These are phyloP conservation scores for Himantopus leucocephalus DNA, from an alignment of 2,113 vertebrate species.

Conservation along the genomic window DNA sequence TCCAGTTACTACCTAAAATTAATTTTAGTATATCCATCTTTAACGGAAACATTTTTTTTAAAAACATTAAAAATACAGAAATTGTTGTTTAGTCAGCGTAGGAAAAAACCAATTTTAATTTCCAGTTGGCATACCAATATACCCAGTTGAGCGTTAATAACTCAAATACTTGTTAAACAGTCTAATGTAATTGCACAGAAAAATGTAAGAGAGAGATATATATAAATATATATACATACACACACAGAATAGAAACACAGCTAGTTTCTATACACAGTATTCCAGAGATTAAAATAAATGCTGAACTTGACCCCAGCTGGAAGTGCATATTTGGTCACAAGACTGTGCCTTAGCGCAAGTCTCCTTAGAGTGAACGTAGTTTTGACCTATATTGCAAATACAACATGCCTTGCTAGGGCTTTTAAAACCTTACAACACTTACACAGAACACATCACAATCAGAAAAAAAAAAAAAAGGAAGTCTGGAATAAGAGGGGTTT, in stretches of 20 bases:
- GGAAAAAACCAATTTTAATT: neutral
- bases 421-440: neutral
- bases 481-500: accelerated
- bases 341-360: neutral
- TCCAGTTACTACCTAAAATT: neutral
- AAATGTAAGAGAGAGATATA: neutral
- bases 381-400: neutral
- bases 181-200: neutral
- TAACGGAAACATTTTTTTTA: neutral
- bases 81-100: neutral
- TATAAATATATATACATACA: neutral
- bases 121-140: neutral
- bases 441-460: neutral
- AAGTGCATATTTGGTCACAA: neutral
- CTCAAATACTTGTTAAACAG: neutral
- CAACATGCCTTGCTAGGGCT: neutral
- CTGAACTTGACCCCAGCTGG: neutral
- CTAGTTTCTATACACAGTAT: neutral
- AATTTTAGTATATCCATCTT: neutral
- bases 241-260: neutral
- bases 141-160: neutral
- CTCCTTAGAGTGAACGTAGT: neutral
- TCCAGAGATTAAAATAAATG: neutral
- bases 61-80: neutral
- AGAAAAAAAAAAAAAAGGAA: neutral